phyloP scores from a whole-genome alignment of 2,888 invertebrate genomes.

The Oxycera nigricornis region DNA sequence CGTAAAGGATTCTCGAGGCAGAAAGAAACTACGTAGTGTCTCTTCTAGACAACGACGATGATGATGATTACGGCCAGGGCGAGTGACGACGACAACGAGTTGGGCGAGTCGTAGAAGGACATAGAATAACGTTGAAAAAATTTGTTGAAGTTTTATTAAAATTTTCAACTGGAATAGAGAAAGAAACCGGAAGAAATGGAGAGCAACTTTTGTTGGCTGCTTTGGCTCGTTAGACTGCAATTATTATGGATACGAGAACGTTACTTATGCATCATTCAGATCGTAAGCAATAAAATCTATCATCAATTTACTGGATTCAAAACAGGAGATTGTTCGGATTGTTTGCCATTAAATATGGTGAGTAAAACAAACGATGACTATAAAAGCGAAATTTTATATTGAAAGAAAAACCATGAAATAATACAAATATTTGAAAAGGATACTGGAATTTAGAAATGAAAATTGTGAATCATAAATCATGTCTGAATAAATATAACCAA shows the following conservation, averaged over 20 bases:
- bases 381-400: no score
- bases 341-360: no score
- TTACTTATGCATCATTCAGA: neutral
- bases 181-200: neutral
- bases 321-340: no score
- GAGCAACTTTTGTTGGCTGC: neutral
- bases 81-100: no score
- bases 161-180: neutral
- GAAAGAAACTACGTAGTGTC: neutral
- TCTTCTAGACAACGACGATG: neutral
- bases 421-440: no score
- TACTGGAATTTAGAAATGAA: no score
- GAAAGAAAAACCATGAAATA: no score
- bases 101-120: neutral
- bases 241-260: conserved; percentile 4
- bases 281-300: neutral
- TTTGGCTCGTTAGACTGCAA: neutral
- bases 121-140: neutral
- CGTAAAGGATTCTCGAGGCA: neutral
- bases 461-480: no score
- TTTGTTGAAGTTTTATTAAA: conserved; percentile 28
- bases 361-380: no score
- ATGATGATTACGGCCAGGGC: no score
- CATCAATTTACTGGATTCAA: no score
- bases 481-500: no score